Conservation (phyloP, 30 jellyfish, hydroid and myxozoan species). For the Chironex yamaguchii region DNA sequence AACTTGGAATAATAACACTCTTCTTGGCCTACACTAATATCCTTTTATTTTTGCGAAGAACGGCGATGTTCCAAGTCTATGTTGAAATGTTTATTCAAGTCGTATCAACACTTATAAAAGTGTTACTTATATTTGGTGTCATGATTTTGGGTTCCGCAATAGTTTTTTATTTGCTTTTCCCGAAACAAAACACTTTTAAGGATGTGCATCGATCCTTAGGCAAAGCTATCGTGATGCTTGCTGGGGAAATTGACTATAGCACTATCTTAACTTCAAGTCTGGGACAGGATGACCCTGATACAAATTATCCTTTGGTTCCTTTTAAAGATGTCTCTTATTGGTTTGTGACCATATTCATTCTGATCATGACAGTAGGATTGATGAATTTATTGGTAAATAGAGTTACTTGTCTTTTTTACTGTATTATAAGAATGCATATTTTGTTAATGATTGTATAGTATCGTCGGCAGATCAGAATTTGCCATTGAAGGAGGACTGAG, state of each 20-base stretch:
- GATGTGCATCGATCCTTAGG: slow-evolving; percentile 9
- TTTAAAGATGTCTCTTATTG: slow-evolving; percentile 50
- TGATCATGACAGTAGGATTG: slow-evolving; percentile 54
- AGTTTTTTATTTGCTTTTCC: slow-evolving; percentile 72
- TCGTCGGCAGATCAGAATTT: too few species aligned
- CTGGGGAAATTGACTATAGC: slow-evolving; percentile 82
- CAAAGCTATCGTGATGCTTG: slow-evolving; percentile 76
- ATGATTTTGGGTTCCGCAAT: slow-evolving; percentile 59
- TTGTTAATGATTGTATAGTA: too few species aligned
- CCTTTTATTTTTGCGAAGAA: slow-evolving; percentile 65
- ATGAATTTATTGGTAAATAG: slow-evolving; percentile 70
- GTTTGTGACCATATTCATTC: slow-evolving; percentile 34
- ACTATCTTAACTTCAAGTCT: slow-evolving; percentile 48
- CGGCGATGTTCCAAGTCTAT: slow-evolving; percentile 71
- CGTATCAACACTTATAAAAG: slow-evolving; percentile 56
- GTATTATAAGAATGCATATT: too few species aligned
- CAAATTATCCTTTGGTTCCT: slow-evolving; percentile 35
- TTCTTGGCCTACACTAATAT: slow-evolving; percentile 72
- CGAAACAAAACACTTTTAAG: slow-evolving; percentile 50
- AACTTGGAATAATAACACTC: slow-evolving; percentile 61
- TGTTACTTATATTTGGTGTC: slow-evolving; percentile 60
- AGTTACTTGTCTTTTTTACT: too few species aligned
- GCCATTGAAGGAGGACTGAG: too few species aligned
- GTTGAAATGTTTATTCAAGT: slow-evolving; percentile 81
- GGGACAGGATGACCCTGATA: slow-evolving; percentile 16